These are phyloP conservation scores for Connochaetes taurinus DNA, from an alignment of 2,113 vertebrate genomes.

Conservation along the genomic window DNA sequence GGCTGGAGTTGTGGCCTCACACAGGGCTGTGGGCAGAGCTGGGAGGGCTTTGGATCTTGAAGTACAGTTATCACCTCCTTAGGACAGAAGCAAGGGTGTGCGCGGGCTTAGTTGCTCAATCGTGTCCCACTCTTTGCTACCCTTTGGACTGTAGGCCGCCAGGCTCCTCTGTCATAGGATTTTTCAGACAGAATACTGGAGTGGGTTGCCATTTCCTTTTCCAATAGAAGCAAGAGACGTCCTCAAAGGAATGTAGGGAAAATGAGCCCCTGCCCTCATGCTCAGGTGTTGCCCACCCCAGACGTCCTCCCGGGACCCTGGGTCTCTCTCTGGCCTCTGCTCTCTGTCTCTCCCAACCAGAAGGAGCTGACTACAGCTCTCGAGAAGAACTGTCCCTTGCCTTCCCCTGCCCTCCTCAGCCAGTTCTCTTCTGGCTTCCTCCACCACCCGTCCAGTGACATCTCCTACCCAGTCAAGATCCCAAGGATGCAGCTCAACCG, in stretches of 20 bases:
- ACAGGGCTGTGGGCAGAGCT: neutral
- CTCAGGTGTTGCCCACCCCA: neutral
- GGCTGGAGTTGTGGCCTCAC: neutral
- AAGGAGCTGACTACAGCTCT: neutral
- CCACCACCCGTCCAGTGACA: neutral
- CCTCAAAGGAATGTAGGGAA: neutral
- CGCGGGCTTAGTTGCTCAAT: accelerated
- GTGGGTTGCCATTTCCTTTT: neutral
- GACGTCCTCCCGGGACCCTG: neutral
- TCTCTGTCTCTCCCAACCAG: neutral
- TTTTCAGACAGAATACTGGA: neutral
- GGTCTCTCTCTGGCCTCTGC: neutral
- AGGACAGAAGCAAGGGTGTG: neutral
- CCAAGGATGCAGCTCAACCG: neutral
- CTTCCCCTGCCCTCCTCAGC: neutral
- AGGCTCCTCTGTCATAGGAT: neutral
- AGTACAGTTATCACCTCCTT: neutral
- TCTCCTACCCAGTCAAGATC: neutral
- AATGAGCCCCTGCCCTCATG: neutral
- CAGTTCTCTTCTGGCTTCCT: neutral
- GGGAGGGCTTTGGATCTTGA: neutral
- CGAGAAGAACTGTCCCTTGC: neutral
- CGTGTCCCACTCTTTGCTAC: neutral
- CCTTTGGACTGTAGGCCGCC: neutral
- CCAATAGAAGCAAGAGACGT: neutral